Conservation (phyloP, 2,797 vertebrate species). For the Pseudochirops cupreus region DNA sequence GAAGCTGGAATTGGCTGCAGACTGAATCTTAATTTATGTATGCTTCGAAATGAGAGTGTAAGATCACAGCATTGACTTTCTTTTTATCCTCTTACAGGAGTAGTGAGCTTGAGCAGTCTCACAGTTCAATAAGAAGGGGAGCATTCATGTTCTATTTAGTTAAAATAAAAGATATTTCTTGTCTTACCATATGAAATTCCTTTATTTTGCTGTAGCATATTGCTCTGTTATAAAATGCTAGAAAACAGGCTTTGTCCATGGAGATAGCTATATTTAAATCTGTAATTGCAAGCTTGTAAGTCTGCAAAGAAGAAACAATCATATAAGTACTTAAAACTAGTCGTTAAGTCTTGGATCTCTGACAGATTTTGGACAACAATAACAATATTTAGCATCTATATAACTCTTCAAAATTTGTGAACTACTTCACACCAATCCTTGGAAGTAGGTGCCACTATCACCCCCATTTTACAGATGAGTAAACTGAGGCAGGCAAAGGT, state of each 20-base stretch:
- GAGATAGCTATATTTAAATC: slow-evolving; percentile 85
- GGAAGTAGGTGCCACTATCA: not conserved
- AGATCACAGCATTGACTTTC: slow-evolving; percentile 53
- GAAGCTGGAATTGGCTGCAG: not conserved
- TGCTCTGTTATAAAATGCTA: slow-evolving; percentile 88
- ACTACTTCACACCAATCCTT: not conserved
- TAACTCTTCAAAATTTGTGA: not conserved
- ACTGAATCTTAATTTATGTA: slow-evolving; percentile 42
- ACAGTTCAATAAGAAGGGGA: not conserved
- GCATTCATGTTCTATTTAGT: not conserved
- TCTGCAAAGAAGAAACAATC: slow-evolving; percentile 78
- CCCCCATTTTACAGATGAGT: not conserved
- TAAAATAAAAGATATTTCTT: not conserved
- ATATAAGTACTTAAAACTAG: not conserved
- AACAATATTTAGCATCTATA: not conserved
- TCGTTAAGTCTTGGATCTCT: not conserved
- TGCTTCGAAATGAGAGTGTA: not conserved
- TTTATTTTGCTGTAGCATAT: slow-evolving; percentile 85
- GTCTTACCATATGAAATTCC: slow-evolving; percentile 83
- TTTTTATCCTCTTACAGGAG: not conserved
- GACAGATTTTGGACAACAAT: not conserved
- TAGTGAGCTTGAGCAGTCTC: not conserved
- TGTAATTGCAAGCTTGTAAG: slow-evolving; percentile 83
- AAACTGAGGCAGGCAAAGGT: not conserved
- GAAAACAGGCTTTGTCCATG: slow-evolving; percentile 80